phyloP scores from a whole-genome alignment of 2,113 vertebrate genomes.

The Colinus virginianus region DNA sequence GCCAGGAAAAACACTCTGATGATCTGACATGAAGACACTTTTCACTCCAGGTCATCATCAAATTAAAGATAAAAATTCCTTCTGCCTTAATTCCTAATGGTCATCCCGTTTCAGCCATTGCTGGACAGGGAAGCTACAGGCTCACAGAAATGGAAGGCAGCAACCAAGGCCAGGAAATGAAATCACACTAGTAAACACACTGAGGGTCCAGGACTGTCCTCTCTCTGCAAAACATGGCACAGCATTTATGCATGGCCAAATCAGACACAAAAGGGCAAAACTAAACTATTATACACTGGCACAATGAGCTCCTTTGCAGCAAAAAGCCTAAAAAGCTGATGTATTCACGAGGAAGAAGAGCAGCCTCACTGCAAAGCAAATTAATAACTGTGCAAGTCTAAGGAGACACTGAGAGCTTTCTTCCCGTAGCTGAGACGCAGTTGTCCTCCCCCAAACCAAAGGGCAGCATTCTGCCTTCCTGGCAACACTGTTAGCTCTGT shows the following conservation, averaged over 20 bases:
- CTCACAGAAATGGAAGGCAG: not conserved
- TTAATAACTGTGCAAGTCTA: not conserved
- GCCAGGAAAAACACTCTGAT: not conserved
- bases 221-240: not conserved
- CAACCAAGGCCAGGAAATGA: not conserved
- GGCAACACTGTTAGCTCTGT: not conserved
- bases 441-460: not conserved
- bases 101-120: not conserved
- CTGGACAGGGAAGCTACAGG: not conserved
- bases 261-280: not conserved
- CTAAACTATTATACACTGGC: not conserved
- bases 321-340: not conserved
- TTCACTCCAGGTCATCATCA: not conserved
- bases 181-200: not conserved
- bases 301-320: not conserved
- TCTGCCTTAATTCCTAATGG: not conserved
- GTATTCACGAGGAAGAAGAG: not conserved
- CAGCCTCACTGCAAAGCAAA: not conserved
- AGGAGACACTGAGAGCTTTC: not conserved
- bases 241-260: not conserved
- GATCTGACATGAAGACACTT: not conserved
- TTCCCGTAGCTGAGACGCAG: not conserved
- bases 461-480: not conserved
- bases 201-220: not conserved
- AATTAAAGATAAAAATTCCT: not conserved